Evolutionary conservation across 1,140 invertebrate genomes (phyloP).

Genomic region (Trypoxylus dichotomus): DNA sequence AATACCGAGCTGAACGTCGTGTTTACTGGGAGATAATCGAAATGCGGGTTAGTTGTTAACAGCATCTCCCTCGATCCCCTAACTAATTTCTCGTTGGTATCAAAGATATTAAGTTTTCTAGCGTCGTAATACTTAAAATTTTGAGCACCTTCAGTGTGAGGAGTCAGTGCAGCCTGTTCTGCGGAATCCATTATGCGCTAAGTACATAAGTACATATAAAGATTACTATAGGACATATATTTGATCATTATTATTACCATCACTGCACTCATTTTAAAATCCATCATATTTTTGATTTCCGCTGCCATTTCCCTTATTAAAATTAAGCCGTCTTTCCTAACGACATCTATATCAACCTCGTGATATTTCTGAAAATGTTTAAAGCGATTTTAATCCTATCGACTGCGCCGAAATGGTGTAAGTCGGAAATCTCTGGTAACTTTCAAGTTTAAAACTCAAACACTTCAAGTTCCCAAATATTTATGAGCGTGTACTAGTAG

Average conservation of each 20-base stretch:
- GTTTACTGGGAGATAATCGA: slow-evolving; percentile 83
- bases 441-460: too few relatives aligned
- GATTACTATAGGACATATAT: neutral
- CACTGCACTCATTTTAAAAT: slow-evolving; percentile 86
- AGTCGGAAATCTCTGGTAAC: too few relatives aligned
- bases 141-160: slow-evolving; percentile 56
- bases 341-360: slow-evolving; percentile 69
- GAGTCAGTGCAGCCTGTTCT: slow-evolving; percentile 78
- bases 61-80: slow-evolving; percentile 68
- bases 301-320: slow-evolving; percentile 79
- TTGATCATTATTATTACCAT: slow-evolving; percentile 66
- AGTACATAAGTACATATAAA: slow-evolving; percentile 39
- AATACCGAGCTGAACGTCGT: slow-evolving; percentile 84
- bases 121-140: slow-evolving; percentile 68
- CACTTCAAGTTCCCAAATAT: neutral
- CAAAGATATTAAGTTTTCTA: slow-evolving; percentile 70
- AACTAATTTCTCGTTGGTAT: slow-evolving; percentile 67
- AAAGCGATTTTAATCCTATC: neutral
- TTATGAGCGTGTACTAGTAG: neutral
- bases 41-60: slow-evolving; percentile 72
- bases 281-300: slow-evolving; percentile 88
- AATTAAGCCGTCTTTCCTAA: slow-evolving; percentile 79
- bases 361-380: slow-evolving; percentile 67
- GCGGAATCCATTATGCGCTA: slow-evolving; percentile 86
- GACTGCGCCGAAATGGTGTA: neutral